Base-by-base conservation (phyloP, 2,797 vertebrate genomes). In the Kryptolebias ocellatus region DNA sequence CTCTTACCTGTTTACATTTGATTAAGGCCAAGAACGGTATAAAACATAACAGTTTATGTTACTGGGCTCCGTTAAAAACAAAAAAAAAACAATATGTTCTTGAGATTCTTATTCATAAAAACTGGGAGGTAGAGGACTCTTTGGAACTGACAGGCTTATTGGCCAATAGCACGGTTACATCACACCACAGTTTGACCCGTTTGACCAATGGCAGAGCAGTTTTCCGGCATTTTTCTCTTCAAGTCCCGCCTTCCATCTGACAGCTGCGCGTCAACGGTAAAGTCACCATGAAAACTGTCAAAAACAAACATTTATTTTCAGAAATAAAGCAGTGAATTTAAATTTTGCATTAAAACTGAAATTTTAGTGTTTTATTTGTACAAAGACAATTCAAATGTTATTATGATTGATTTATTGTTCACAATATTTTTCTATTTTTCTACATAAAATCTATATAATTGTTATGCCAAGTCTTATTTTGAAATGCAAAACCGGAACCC, bases 101-200 rank as follows among this genome's bases (percentile, higher is more conserved):
- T 4, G 15, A 39, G 8, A 15, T 8, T 37, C 29, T 46, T 18
- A 53, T 27, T 34, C n/a, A 47, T 31, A 46, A 55, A 47, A 56
- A 46, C 10, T 7, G 14, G 3, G 29, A 8, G 4, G 9, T 20
- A 17, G 6, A 15, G 2, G 27, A 44, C 1, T 12, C 11, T 47
- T 42, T 54, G 15, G 2, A 27, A 54, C 17, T 29, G 50, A 5
- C 44, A 24, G 34, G 15, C 1, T 1, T 1, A 15, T 57, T 4
- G 46, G 52, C 78, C 79, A 90, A 85, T 87, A 24, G 70, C 10
- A 15, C 2, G 0, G 4, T 88, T 79, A 73, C 85, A 84, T 82
- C 56, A 64, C 81, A 76, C 72, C 68, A 24, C 20, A 31, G 8
- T 16, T 5, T 49, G 49, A 1, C 4, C 17, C 4, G 1, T 34